Base-by-base conservation (phyloP, 2,797 vertebrate genomes). In the Cygnus olor region DNA sequence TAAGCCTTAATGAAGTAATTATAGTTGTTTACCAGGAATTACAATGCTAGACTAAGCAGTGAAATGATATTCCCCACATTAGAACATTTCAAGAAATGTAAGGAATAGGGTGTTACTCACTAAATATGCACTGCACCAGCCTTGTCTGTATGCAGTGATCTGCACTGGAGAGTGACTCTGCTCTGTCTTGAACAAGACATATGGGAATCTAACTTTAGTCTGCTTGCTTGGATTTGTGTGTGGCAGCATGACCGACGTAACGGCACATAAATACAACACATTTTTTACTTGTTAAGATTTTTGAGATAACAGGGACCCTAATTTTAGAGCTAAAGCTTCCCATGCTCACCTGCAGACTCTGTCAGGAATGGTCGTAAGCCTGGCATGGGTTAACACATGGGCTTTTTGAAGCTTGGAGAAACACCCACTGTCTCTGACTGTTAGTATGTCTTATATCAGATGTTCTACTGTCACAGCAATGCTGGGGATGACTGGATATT, bases 251-350 rank as follows among this genome's bases (percentile, higher is more conserved):
- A 66, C 71, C 71, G 47, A 61, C 53, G 28, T 45, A 80, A 73
- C 20, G 17, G 40, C 84, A 63, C 32, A 36, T 14, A 84, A 85
- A 77, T 79, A 22, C 20, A 40, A 30, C 1, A 0, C 61, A 30
- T 22, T 81, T 84, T 81, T 81, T 28, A 63, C 49, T 76, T 76
- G 66, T 53, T 86, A 57, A 76, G 70, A 63, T 84, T 81, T 69
- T 76, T 56, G 70, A 87, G 64, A 45, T 10, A 34, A 16, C 19
- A 28, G 71, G 51, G n/a, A 89, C n/a, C 15, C 38, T 85, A 27
- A 86, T 69, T 92, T 94, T 88, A 89, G 58, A 79, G 73, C 34
- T 71, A 73, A 73, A n/a, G 8, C 16, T 77, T 92, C 45, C 81
- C 68, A n/a, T 28, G 32, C 34, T 92, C 44, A 73, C 74, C 51